phyloP scores from a whole-genome alignment of 2,888 invertebrate species.

The Unio pictorum region DNA sequence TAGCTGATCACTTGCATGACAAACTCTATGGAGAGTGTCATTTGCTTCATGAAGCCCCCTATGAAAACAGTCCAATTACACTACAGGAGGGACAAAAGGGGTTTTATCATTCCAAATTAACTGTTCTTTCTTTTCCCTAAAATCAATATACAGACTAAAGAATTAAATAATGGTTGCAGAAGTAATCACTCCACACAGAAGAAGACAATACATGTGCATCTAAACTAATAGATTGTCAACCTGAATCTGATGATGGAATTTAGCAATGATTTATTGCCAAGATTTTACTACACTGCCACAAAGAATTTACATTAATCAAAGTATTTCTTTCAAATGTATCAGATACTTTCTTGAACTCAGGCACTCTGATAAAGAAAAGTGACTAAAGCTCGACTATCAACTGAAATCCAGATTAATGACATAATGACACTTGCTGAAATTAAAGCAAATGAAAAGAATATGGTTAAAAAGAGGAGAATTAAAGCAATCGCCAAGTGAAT shows the following conservation, averaged over 20 bases:
- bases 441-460: not conserved
- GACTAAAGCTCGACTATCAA: constrained; percentile 1
- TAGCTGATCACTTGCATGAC: no score
- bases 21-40: no score
- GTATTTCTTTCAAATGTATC: no score
- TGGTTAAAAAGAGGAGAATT: no score
- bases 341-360: not conserved
- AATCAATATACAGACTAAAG: no score
- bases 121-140: not conserved
- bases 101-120: not conserved
- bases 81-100: no score
- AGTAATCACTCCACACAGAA: no score
- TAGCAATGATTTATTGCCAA: constrained; percentile 10
- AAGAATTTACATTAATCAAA: no score
- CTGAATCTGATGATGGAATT: constrained; percentile 8
- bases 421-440: not conserved
- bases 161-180: no score
- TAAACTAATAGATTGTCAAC: constrained; percentile 3
- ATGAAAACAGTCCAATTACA: no score
- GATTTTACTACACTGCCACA: not conserved
- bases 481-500: no score
- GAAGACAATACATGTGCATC: not conserved
- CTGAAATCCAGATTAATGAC: not conserved
- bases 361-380: constrained; percentile 2
- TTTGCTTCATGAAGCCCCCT: no score